These are phyloP conservation scores for Apeira syringaria DNA, from an alignment of 2,888 invertebrate species.

Conservation along the genomic window DNA sequence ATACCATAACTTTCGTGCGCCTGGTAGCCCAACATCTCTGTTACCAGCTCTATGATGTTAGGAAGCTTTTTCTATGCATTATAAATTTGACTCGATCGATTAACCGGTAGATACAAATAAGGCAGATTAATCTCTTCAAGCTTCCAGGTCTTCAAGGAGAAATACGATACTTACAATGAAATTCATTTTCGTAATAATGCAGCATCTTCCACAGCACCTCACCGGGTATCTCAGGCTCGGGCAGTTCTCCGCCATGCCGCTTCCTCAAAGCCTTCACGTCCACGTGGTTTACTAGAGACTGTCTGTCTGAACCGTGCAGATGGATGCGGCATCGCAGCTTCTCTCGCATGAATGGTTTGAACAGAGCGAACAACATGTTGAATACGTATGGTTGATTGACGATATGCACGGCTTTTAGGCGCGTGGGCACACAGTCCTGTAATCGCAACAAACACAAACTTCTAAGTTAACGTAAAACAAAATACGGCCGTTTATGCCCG, in stretches of 20 bases:
- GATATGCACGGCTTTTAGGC: conserved; percentile 93
- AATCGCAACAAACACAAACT: no score
- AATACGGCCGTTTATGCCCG: no score
- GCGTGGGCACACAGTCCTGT: conserved; percentile 91
- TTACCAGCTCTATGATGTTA: no score
- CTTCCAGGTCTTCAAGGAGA: no score
- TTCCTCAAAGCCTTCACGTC: conserved; percentile 84
- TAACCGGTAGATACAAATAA: no score
- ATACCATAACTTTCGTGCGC: no score
- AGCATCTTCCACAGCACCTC: conserved; percentile 87
- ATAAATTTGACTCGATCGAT: no score
- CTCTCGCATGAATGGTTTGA: conserved; percentile 94
- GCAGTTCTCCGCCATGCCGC: conserved; percentile 87
- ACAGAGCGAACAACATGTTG: conserved; percentile 92
- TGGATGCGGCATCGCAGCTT: conserved; percentile 90
- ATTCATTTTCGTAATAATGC: conserved; percentile 86
- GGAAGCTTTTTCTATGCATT: no score
- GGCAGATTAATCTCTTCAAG: neutral
- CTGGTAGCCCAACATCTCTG: no score
- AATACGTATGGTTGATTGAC: conserved; percentile 95
- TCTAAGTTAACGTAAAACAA: no score
- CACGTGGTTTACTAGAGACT: conserved; percentile 83
- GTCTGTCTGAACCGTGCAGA: conserved; percentile 89
- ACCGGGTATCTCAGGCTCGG: conserved; percentile 85
- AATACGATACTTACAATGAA: conserved; percentile 80